Evolutionary conservation across 2,888 invertebrate species (phyloP).

Genomic region (Clistopyga incitator): DNA sequence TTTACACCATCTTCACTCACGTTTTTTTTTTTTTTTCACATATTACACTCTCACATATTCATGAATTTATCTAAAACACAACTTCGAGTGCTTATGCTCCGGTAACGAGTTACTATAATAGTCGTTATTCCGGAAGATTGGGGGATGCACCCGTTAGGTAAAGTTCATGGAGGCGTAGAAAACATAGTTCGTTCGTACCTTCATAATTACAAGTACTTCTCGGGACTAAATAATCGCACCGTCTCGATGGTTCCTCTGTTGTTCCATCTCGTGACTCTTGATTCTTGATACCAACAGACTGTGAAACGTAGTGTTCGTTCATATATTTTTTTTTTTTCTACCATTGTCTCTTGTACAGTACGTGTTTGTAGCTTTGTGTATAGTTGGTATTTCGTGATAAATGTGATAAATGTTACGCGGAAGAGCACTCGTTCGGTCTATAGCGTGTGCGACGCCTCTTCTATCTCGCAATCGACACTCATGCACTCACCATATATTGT

Average conservation of each 20-base stretch:
- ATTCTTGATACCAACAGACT: conserved; percentile 4
- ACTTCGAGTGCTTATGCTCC: conserved; percentile 63
- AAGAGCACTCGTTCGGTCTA: conserved; percentile 41
- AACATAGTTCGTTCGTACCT: conserved; percentile 36
- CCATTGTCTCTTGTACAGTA: conserved; percentile 47
- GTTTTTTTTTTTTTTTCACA: conserved; percentile 27
- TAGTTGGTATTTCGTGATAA: conserved; percentile 50
- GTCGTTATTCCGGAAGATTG: conserved; percentile 48
- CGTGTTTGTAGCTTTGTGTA: conserved; percentile 41
- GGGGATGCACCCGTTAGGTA: conserved; percentile 63
- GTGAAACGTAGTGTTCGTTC: conserved; percentile 4
- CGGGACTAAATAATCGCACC: conserved; percentile 42
- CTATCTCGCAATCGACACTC: conserved; percentile 68
- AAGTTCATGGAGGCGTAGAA: conserved; percentile 62
- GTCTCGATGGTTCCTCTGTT: conserved; percentile 40
- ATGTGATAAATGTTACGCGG: conserved; percentile 58
- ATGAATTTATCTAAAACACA: conserved; percentile 50
- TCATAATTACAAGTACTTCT: conserved; percentile 32
- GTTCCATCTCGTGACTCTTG: conserved; percentile 11
- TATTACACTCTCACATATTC: conserved; percentile 10
- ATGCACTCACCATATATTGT: conserved; percentile 67
- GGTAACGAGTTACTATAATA: conserved; percentile 53
- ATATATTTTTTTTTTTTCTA: conserved; percentile 13
- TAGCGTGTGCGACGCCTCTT: conserved; percentile 43
- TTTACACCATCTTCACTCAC: conserved; percentile 31